A percentile compares a stretch with the other conserved stretches of the same genome.
phyloP scores from a whole-genome alignment of 1,140 invertebrate genomes.

The Venustaconcha ellipsiformis region DNA sequence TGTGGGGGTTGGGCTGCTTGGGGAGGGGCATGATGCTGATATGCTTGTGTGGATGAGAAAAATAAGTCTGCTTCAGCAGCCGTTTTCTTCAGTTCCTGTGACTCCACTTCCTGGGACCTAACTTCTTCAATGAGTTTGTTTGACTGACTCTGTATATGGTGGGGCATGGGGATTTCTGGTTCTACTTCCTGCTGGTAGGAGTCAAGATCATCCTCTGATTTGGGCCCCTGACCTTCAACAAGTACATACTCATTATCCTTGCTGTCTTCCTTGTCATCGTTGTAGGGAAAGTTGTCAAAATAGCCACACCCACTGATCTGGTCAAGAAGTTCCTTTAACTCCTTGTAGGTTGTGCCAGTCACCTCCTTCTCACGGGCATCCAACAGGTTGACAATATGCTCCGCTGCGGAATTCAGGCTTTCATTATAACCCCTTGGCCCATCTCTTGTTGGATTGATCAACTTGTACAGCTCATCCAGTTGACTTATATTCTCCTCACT shows the following conservation, averaged over 20 bases:
- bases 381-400: conserved; percentile 83
- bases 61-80: conserved; percentile 6
- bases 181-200: conserved; percentile 38
- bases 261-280: conserved; percentile 30
- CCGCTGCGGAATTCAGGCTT: conserved; percentile 81
- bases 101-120: conserved; percentile 14
- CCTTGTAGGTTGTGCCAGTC: conserved; percentile 73
- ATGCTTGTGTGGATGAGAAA: conserved; percentile 30
- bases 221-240: conserved; percentile 34
- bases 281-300: conserved; percentile 74
- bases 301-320: conserved; percentile 84
- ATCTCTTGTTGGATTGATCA: conserved; percentile 65
- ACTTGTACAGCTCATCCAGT: conserved; percentile 79
- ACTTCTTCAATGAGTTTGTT: too few relatives aligned
- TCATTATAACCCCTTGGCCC: conserved; percentile 62
- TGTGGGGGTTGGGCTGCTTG: too few relatives aligned
- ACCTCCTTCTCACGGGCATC: conserved; percentile 86
- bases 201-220: conserved; percentile 30
- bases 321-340: conserved; percentile 81
- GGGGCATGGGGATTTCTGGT: conserved; percentile 15
- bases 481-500: conserved; percentile 81
- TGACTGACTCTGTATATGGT: not conserved
- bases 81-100: conserved; percentile 5
- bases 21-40: too few relatives aligned
- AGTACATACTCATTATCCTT: conserved; percentile 32